Evolutionary conservation across 2,113 vertebrate genomes (phyloP).

Genomic region (Brienomyrus brachyistius): DNA sequence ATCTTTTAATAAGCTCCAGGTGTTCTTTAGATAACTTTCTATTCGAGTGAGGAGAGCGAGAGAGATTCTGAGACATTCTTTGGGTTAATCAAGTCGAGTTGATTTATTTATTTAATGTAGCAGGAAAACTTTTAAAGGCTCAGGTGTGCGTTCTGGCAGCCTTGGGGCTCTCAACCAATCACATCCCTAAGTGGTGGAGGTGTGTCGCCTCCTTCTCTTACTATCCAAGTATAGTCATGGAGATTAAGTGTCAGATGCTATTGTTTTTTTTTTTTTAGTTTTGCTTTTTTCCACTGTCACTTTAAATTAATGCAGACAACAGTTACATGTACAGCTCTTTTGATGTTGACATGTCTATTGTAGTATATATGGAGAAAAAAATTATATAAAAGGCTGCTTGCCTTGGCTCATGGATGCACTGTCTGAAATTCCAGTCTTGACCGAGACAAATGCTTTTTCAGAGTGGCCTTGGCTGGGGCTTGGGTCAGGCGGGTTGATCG

Average conservation of each 20-base stretch:
- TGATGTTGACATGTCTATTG: not conserved
- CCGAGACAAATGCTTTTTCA: slow-evolving; percentile 3
- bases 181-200: not conserved
- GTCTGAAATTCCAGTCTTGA: not conserved
- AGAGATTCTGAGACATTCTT: not conserved
- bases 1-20: not conserved
- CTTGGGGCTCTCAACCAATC: not conserved
- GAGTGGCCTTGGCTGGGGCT: not conserved
- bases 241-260: not conserved
- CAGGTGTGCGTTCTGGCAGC: not conserved
- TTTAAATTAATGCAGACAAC: not conserved
- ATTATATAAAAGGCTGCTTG: not conserved
- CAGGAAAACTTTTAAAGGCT: not conserved
- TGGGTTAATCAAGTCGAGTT: not conserved
- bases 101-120: not conserved
- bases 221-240: not conserved
- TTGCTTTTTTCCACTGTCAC: not conserved
- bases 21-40: not conserved
- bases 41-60: not conserved
- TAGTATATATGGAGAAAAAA: not conserved
- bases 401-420: not conserved
- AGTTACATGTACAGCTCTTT: not conserved
- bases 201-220: not conserved
- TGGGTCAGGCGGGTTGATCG: no score
- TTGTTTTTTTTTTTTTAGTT: not conserved